These are phyloP conservation scores for Melanotaenia maccullochi DNA, from an alignment of 2,797 vertebrate genomes.

Conservation along the genomic window DNA sequence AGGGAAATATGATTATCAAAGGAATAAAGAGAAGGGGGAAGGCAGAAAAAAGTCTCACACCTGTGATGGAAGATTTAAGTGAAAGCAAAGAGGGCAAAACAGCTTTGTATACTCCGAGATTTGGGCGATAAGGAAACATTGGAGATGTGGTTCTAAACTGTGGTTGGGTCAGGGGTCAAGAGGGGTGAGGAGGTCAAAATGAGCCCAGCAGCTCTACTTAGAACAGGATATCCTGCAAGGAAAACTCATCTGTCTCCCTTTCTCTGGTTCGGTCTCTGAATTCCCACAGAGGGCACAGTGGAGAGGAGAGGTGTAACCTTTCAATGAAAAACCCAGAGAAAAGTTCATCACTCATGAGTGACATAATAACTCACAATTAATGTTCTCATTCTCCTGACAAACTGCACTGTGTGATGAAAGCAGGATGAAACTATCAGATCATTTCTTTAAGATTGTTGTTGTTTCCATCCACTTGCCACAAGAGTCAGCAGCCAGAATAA, in stretches of 20 bases:
- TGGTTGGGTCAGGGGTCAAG: slow-evolving; percentile 74
- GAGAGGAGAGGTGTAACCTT: slow-evolving; percentile 69
- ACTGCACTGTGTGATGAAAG: slow-evolving; percentile 12
- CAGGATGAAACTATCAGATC: slow-evolving; percentile 17
- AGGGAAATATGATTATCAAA: background rate
- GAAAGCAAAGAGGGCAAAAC: slow-evolving; percentile 33
- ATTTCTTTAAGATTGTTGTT: slow-evolving; percentile 19
- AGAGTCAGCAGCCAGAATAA: slow-evolving; percentile 34
- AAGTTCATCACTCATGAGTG: slow-evolving; percentile 63
- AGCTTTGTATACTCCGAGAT: slow-evolving; percentile 28
- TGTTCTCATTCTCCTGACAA: slow-evolving; percentile 7
- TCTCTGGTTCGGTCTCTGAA: slow-evolving; percentile 39
- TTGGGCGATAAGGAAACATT: slow-evolving; percentile 54
- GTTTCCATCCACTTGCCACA: slow-evolving; percentile 27
- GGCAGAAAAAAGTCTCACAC: slow-evolving; percentile 29
- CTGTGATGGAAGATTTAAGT: slow-evolving; percentile 37
- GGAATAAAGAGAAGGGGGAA: slow-evolving; percentile 21
- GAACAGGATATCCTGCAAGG: slow-evolving; percentile 81
- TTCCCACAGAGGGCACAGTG: slow-evolving; percentile 59
- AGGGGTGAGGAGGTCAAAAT: slow-evolving; percentile 75
- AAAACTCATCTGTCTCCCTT: slow-evolving; percentile 76
- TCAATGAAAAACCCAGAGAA: slow-evolving; percentile 66
- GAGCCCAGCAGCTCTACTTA: slow-evolving; percentile 73
- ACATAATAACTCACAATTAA: slow-evolving; percentile 16
- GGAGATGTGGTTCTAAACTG: slow-evolving; percentile 60